Base-by-base conservation (phyloP, 2,888 invertebrate genomes). In the Lasioglossum malachurum region DNA sequence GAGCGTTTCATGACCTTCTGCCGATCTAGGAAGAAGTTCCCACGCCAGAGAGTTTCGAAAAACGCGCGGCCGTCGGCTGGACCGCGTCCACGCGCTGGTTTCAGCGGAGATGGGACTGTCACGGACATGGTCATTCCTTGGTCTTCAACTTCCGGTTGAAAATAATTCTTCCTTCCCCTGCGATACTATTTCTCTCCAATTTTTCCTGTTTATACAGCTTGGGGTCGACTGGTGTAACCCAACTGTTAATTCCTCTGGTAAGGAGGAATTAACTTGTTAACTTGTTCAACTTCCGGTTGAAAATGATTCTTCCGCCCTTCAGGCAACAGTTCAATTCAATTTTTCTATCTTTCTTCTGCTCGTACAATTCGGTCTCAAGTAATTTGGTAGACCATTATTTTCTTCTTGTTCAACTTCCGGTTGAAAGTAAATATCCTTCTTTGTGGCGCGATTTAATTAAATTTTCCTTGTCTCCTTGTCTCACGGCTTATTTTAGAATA, bases 11-110 rank as follows among this genome's bases (percentile, higher is more conserved):
- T 91, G 23, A 91, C 93, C 76, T 93, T 94, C 71, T 94, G 94
- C 7, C 95, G 92, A 69, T 95, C 94, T 75, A 95, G 90, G 76
- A 94, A 94, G 92, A 97, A 97, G 71, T 97, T 96, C 80, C 97
- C 97, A 71, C 97, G 96, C 97, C 97, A 97, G 78, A 97, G 96
- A 35, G 97, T 96, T 92, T 97, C 97, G 94, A 97, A 97, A 81
- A 97, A 96, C 60, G 97, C 96, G 86, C 97, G 96, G 91, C 97
- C 96, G 92, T 97, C 96, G 38, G 95, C 95, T n/a, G 95, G 95
- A 77, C 95, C 95, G 14, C 96, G 95, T 89, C 95, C 95, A 69
- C 95, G 92, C 71, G 93, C 93, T 82, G 94, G 88, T 88, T 93
- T 94, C 83, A 83, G 2, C 44, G 90, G 83, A 19, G 91, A 53